Base-by-base conservation (phyloP, 2,888 invertebrate species). In the Hemaris fuciformis region DNA sequence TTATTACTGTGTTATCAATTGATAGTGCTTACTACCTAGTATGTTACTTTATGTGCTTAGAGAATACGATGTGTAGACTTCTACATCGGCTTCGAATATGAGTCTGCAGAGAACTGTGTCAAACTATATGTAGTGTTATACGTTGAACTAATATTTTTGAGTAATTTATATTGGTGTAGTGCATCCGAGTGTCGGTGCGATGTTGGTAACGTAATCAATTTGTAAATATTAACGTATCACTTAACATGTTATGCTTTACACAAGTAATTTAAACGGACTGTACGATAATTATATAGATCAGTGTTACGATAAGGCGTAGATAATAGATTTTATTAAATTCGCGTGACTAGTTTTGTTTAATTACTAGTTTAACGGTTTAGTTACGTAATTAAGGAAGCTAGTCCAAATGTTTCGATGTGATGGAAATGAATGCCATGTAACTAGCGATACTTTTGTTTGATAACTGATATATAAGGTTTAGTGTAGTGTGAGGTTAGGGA, bases 341-440 rank as follows among this genome's bases (percentile, higher is more conserved):
- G 79, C 81, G 83, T 80, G 88, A 89, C 89, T 90, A 91, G 89
- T 90, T 91, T 89, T 88, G 84, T 83, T 91, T 88, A 89, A 88
- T 89, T 87, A 87, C 85, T 90, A 88, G 86, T 83, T 81, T 85
- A 85, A 84, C 77, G 76, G 74, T 80, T 79, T 85, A 86, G 87
- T 86, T 83, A 83, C 74, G 88, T 88, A 87, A 88, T 89, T 90
- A 89, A 91, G 89, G 76, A 91, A 91, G 91, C 92, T 92, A 92
- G 92, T 92, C 92, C 89, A 88, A 89, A 88, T 88, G 85, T 88
- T 81, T 88, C 80, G 85, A 88, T 88, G 88, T 90, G 90, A 88
- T 88, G 87, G 89, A 87, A 87, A 80, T 80, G 84, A 84, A 89
- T 87, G 91, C 87, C 88, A 88, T 89, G 84, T 87, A 85, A 81